Conservation (phyloP, 2,888 invertebrate genomes). For the Heterodera filipjevi region DNA sequence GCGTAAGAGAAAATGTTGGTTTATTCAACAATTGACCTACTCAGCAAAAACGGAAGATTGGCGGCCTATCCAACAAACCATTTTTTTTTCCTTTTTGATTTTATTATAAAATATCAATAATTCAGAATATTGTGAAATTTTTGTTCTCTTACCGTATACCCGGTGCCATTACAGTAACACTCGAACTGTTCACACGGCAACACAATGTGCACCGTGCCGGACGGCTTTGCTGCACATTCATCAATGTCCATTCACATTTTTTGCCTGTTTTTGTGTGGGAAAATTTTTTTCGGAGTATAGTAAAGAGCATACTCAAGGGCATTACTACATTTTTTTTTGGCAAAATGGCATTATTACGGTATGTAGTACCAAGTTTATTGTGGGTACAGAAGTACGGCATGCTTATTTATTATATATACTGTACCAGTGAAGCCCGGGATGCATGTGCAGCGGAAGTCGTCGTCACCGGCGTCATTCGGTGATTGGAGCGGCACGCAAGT, state of each 20-base stretch:
- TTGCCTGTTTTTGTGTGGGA: conserved; percentile 34
- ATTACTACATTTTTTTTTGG: too few species aligned
- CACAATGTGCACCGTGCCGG: conserved; percentile 51
- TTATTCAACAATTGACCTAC: too few species aligned
- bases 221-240: conserved; percentile 56
- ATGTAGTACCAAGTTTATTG: background rate
- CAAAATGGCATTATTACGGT: too few species aligned
- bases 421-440: conserved; percentile 56
- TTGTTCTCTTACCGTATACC: conserved; percentile 51
- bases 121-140: too few species aligned
- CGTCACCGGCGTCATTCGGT: conserved; percentile 81
- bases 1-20: background rate
- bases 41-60: too few species aligned
- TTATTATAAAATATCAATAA: too few species aligned
- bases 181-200: conserved; percentile 58
- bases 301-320: too few species aligned
- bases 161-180: conserved; percentile 56
- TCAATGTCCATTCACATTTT: conserved; percentile 60
- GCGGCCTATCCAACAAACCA: too few species aligned
- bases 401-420: too few species aligned
- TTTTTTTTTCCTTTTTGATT: too few species aligned
- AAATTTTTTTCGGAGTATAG: too few species aligned
- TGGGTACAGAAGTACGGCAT: background rate
- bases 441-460: conserved; percentile 68
- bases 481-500: conserved; percentile 74